Evolutionary conservation across 2,113 vertebrate genomes (phyloP).

Genomic region (Halichoerus grypus): DNA sequence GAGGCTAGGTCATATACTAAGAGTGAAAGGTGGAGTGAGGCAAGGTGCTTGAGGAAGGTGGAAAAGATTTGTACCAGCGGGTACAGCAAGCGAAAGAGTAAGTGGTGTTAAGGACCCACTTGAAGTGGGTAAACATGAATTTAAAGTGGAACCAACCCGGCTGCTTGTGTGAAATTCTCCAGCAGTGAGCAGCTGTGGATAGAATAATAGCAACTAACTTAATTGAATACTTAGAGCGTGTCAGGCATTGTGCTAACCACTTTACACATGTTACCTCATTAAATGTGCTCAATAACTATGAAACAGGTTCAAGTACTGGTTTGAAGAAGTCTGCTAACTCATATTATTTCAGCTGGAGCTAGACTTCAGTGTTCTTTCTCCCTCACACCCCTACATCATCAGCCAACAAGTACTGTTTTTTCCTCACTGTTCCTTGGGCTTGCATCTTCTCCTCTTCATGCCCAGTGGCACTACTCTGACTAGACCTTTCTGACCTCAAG

Average conservation of each 20-base stretch:
- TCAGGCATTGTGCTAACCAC: conserved; percentile 48
- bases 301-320: conserved; percentile 6
- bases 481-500: neutral
- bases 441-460: neutral
- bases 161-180: neutral
- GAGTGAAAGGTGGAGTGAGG: neutral
- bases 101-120: conserved; percentile 14
- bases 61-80: neutral
- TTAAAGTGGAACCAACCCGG: neutral
- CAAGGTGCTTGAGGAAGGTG: neutral
- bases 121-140: neutral
- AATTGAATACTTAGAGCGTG: conserved; percentile 51
- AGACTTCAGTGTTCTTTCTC: neutral
- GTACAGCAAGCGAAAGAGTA: neutral
- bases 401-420: neutral
- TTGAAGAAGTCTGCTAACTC: neutral
- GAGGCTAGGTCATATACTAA: neutral
- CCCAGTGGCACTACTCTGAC: neutral
- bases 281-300: conserved; percentile 43
- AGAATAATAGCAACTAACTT: conserved; percentile 64
- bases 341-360: conserved; percentile 13
- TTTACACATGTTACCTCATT: conserved; percentile 47
- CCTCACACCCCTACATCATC: neutral
- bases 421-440: neutral
- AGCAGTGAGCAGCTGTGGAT: conserved; percentile 2